Evolutionary conservation across 2,797 vertebrate species (phyloP), one percentile per base, ranked within the genome.

Genomic region (Enteromius viviparus): DNA sequence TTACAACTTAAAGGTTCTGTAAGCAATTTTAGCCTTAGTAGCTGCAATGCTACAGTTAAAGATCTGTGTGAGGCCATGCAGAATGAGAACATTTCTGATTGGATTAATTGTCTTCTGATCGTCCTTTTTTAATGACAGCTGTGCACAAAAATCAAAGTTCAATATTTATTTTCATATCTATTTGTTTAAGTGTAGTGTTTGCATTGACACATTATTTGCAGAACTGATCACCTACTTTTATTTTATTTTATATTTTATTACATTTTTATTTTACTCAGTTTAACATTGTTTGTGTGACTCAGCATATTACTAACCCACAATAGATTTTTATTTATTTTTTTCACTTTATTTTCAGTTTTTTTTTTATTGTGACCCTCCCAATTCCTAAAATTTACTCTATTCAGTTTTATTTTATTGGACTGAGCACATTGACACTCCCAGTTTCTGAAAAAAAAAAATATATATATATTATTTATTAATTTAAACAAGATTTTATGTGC

Each of bases 91-190:
- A 32, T 75, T 55, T 75, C 32, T 75, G 26, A 32, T 49, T 19
- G 42, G 15, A 10, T 45, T 2, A 11, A 45, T 45, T 12, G 42
- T 45, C 42, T 11, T 45, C 11, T 12, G 42, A 45, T 45, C 10
- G 0, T 10, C 10, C 11, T 19, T 45, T 19, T 4, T 49, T 32
- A 32, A 32, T 12, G 70, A 53, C 26, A 74, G 70, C 47, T 74
- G 26, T 72, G 70, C 70, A 72, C 70, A 72, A 51, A 11, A 74
- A 51, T 51, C 26, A 51, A 32, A 9, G 32, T 72, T 53, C 3
- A 21, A 21, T 10, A 53, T 21, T n/a, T 9, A 55, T 55, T 53
- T 21, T 53, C 17, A 21, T 72, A 72, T 26, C 29, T 65, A 32
- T 29, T 49, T 29, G 9, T 47, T 47, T 26, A 1, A 6, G 45